These are phyloP conservation scores for Taenaris catops DNA, from an alignment of 2,888 invertebrate species.

Conservation along the genomic window DNA sequence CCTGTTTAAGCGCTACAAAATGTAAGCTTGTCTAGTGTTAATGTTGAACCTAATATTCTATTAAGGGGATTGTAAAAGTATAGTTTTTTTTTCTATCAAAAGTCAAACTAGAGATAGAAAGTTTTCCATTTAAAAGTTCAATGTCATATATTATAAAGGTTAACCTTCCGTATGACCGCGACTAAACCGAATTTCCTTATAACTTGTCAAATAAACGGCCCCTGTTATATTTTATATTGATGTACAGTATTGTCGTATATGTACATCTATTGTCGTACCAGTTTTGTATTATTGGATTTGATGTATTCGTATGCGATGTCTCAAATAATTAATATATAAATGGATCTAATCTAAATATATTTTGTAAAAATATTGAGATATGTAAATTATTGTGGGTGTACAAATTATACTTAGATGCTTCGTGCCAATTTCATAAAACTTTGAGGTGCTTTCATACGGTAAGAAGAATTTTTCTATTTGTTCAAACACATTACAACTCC, in stretches of 20 bases:
- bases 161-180: slow-evolving; percentile 12
- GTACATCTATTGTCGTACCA: slow-evolving; percentile 19
- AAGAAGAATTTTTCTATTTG: neutral
- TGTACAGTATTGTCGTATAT: slow-evolving; percentile 2
- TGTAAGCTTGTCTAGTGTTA: too few relatives aligned
- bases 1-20: too few relatives aligned
- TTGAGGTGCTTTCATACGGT: neutral
- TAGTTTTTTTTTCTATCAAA: slow-evolving; percentile 36
- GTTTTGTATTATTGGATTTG: slow-evolving; percentile 16
- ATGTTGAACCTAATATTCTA: slow-evolving; percentile 2
- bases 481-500: too few relatives aligned
- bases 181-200: slow-evolving; percentile 14
- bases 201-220: slow-evolving; percentile 6
- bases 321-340: slow-evolving; percentile 1
- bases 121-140: slow-evolving; percentile 22
- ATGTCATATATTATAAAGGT: slow-evolving; percentile 9
- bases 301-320: slow-evolving; percentile 5
- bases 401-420: slow-evolving; percentile 4
- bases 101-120: slow-evolving; percentile 52
- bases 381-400: slow-evolving; percentile 12
- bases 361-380: slow-evolving; percentile 3
- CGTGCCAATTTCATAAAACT: neutral
- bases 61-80: slow-evolving; percentile 7
- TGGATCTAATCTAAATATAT: slow-evolving; percentile 5
- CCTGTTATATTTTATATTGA: slow-evolving; percentile 9